phyloP scores from a whole-genome alignment of 2,888 invertebrate species.

The Heliconius hortense region DNA sequence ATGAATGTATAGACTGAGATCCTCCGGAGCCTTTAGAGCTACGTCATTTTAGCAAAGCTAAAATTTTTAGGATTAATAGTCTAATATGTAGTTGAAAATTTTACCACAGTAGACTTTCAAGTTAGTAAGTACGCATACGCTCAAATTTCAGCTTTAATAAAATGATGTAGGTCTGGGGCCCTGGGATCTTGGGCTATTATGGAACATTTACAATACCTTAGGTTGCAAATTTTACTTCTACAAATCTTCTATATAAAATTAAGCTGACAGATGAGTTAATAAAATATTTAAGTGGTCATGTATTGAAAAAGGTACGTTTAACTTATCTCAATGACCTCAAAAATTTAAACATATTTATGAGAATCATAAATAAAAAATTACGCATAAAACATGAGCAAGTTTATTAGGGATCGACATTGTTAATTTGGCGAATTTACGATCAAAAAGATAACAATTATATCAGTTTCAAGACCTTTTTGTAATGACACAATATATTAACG shows the following conservation, averaged over 20 bases:
- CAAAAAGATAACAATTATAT: neutral
- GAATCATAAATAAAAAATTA: constrained; percentile 1
- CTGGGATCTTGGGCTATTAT: no score
- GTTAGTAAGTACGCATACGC: no score
- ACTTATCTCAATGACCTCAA: constrained; percentile 12
- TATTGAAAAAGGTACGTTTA: neutral
- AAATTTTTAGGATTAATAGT: no score
- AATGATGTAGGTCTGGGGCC: no score
- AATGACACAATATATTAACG: constrained; percentile 6
- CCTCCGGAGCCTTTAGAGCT: no score
- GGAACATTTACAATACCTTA: neutral
- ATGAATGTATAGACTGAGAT: neutral
- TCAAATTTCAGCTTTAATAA: no score
- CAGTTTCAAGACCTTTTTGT: neutral
- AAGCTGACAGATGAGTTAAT: neutral
- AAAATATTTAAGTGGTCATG: neutral
- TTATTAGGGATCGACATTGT: constrained; percentile 2
- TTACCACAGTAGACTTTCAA: no score
- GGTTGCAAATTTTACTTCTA: neutral
- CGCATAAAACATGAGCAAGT: constrained; percentile 6
- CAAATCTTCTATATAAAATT: neutral
- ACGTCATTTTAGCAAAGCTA: no score
- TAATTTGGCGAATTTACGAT: neutral
- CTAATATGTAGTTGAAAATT: no score
- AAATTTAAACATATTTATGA: constrained; percentile 5